These are phyloP conservation scores for Chamaetylas fuelleborni DNA, from an alignment of 2,113 vertebrate genomes.

Conservation along the genomic window DNA sequence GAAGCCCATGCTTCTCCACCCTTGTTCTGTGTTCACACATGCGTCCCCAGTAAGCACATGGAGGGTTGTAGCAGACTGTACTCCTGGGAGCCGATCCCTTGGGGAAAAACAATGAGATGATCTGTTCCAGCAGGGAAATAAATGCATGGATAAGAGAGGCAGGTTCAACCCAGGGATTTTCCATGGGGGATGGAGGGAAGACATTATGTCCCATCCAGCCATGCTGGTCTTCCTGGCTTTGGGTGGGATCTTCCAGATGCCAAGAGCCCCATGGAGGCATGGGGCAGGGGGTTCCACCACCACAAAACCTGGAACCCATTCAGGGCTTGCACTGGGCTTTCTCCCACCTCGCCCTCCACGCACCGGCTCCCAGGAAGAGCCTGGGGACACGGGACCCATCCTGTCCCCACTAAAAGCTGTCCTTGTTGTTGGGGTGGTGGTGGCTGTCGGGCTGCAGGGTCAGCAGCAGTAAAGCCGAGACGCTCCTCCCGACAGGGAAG, in stretches of 20 bases:
- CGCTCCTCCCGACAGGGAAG: conserved; percentile 67
- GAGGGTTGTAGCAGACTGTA: background rate
- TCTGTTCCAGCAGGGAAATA: background rate
- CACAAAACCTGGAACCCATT: background rate
- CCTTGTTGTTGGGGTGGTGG: conserved; percentile 24
- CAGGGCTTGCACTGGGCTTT: background rate
- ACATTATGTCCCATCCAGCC: fast-evolving
- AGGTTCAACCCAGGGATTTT: background rate
- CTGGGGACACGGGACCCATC: fast-evolving
- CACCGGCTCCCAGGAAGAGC: background rate
- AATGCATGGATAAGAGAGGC: background rate
- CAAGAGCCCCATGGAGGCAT: background rate
- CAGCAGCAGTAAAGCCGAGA: conserved; percentile 69
- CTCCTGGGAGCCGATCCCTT: background rate
- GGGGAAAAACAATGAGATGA: background rate
- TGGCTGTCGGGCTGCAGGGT: conserved; percentile 65
- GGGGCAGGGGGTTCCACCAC: fast-evolving
- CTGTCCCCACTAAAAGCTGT: background rate
- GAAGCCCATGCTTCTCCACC: background rate
- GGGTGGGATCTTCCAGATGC: background rate
- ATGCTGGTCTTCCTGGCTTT: background rate
- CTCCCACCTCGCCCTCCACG: background rate
- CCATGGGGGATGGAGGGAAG: background rate
- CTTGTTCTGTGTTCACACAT: fast-evolving
- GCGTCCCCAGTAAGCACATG: background rate